Evolutionary conservation across 2,888 invertebrate genomes (phyloP), one percentile per base, ranked within the genome.

Genomic region (Shargacucullia verbasci): DNA sequence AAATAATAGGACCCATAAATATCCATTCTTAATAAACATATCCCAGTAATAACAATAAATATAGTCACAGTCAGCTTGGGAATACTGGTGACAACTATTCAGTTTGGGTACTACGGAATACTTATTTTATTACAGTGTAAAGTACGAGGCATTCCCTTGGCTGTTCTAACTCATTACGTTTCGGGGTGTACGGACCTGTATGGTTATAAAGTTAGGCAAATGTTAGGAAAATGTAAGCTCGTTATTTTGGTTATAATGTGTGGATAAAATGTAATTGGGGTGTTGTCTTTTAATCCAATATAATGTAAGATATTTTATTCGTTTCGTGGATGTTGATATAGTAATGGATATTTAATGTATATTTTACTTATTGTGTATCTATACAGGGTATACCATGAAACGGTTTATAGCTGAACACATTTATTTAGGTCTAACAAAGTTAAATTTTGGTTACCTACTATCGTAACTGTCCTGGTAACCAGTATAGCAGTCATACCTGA

Each of bases 51-150:
- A 14, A 49, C 46, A 58, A 47, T n/a, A n/a, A 67, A 48, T 14
- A 41, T 12, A 40, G 35, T 20, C 34, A 40, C 15, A 59, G 25
- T n/a, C 49, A 13, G 20, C 46, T 0, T 8, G 59, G 59, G 57
- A 61, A 11, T 39, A 35, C 38, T 20, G 48, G 35, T 55, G 62
- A 67, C 61, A 73, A 70, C 63, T 70, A 68, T 58, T 68, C 57
- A 66, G 59, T 59, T 71, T 63, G 66, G 56, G 60, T 70, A 72
- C 74, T 63, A 56, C 34, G 25, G 65, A 59, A 59, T 33, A 39
- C 20, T 45, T 73, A 76, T 72, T 80, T 78, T 74, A 79, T 73
- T 73, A 53, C 49, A 48, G 35, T 57, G 47, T 69, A 67, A 68
- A 70, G 46, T 60, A 47, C 14, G 14, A 41, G 54, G 13, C 5